phyloP scores from a whole-genome alignment of 2,113 vertebrate genomes.

The Amblyornis subalaris region DNA sequence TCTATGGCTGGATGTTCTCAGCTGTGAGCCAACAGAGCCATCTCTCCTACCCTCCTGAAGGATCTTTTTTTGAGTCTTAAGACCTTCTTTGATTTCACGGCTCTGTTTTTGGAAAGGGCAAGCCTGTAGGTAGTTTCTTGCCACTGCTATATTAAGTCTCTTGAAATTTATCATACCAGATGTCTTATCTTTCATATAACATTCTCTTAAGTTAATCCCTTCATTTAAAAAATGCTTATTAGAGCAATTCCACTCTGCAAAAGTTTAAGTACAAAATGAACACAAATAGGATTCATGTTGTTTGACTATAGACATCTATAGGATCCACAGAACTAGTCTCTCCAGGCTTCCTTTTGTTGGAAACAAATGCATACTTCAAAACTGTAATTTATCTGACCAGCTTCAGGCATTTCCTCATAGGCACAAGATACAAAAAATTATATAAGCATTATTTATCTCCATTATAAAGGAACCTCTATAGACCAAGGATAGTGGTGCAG shows the following conservation, averaged over 20 bases:
- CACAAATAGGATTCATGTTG: neutral
- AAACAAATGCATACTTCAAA: neutral
- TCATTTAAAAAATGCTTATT: neutral
- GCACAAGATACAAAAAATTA: neutral
- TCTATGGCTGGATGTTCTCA: neutral
- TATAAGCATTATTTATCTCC: neutral
- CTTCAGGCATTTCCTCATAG: neutral
- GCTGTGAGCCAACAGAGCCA: neutral
- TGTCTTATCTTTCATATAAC: neutral
- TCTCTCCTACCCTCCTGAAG: neutral
- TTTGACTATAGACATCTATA: neutral
- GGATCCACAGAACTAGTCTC: neutral
- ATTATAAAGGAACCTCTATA: neutral
- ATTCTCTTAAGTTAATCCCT: neutral
- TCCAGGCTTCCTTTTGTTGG: neutral
- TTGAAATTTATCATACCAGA: neutral
- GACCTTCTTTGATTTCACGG: neutral
- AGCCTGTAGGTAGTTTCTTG: neutral
- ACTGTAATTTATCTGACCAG: neutral
- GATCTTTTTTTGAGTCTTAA: neutral
- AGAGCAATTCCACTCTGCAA: neutral
- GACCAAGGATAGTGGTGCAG: neutral
- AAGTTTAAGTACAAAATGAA: neutral
- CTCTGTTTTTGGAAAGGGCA: neutral
- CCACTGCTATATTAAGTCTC: neutral